Evolutionary conservation across 2,113 vertebrate genomes (phyloP).

Genomic region (Ramphastos sulfuratus): DNA sequence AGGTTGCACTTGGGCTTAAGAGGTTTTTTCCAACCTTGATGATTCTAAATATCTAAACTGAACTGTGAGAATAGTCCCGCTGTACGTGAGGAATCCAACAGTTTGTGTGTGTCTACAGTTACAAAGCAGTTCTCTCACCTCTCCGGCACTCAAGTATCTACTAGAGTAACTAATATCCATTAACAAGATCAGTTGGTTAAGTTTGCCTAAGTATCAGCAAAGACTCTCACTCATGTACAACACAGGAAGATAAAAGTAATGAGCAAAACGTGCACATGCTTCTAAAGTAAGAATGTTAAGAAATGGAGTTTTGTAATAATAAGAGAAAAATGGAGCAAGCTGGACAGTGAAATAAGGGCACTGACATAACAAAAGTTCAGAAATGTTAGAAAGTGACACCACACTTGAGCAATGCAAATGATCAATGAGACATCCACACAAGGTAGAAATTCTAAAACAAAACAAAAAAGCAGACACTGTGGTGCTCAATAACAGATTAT

Average conservation of each 20-base stretch:
- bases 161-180: not conserved
- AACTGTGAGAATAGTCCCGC: not conserved
- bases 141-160: not conserved
- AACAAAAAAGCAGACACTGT: not conserved
- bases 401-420: not conserved
- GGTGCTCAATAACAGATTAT: not conserved
- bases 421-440: accelerated
- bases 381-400: not conserved
- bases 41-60: too few relatives aligned
- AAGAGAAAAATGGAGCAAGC: not conserved
- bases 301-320: not conserved
- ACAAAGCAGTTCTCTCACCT: not conserved
- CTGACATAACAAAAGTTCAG: not conserved
- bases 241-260: not conserved
- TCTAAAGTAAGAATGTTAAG: not conserved
- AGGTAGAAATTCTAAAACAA: not conserved
- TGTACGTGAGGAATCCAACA: not conserved
- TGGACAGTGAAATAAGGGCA: not conserved
- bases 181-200: not conserved
- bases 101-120: not conserved
- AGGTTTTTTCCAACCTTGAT: too few relatives aligned
- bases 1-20: too few relatives aligned
- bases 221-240: not conserved
- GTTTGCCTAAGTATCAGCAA: not conserved
- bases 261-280: not conserved